These are phyloP conservation scores for Drosophila formosana DNA, from an alignment of 2,888 invertebrate species.

Conservation along the genomic window DNA sequence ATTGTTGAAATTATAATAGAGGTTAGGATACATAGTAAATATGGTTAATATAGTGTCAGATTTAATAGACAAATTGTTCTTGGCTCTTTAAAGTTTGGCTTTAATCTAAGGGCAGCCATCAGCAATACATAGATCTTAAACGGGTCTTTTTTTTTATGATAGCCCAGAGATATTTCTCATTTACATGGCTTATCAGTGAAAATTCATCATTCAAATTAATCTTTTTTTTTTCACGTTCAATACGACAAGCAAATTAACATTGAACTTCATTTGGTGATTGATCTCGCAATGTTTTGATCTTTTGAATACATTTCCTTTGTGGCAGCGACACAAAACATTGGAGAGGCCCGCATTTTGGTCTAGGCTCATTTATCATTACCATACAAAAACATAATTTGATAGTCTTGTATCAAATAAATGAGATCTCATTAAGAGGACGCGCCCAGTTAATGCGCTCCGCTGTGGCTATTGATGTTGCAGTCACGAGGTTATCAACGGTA, in stretches of 20 bases:
- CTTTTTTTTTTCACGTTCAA: background rate
- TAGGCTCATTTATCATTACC: conserved; percentile 48
- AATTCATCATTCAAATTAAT: background rate
- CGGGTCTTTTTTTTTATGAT: too few species aligned
- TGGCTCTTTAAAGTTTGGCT: too few species aligned
- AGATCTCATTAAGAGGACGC: conserved; percentile 58
- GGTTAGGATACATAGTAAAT: too few species aligned
- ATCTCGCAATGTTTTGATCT: conserved; percentile 43
- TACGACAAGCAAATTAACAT: conserved; percentile 23
- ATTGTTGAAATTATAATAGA: too few species aligned
- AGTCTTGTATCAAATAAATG: conserved; percentile 64
- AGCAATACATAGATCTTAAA: too few species aligned
- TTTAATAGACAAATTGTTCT: too few species aligned
- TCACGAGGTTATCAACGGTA: conserved; percentile 6
- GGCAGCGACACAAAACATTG: background rate
- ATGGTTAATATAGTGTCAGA: too few species aligned
- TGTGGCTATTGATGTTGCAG: conserved; percentile 14
- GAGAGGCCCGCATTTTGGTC: conserved; percentile 40
- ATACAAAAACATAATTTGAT: conserved; percentile 44
- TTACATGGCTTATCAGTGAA: background rate
- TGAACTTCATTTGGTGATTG: conserved; percentile 41
- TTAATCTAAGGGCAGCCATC: too few species aligned
- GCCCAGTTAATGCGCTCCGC: conserved; percentile 35
- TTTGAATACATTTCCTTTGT: conserved; percentile 17
- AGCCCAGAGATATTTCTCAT: background rate